These are phyloP conservation scores for Xerus rutilus DNA, from an alignment of 2,797 vertebrate genomes.

Conservation along the genomic window DNA sequence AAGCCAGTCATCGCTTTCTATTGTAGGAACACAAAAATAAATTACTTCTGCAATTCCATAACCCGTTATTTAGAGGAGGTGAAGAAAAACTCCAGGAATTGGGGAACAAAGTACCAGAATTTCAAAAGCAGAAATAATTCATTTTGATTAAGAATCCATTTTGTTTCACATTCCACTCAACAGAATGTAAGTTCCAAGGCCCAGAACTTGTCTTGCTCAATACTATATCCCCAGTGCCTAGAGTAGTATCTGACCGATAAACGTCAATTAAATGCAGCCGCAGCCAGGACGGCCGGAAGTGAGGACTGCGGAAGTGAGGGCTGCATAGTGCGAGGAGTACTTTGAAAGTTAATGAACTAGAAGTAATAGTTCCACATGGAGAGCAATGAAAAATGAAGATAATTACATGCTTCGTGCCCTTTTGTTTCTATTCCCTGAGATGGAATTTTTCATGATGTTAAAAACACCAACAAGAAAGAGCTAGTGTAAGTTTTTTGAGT, in stretches of 20 bases:
- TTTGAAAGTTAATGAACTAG: not conserved
- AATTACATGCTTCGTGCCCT: too few relatives aligned
- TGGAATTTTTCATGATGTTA: not conserved
- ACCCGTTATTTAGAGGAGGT: not conserved
- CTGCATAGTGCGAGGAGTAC: not conserved
- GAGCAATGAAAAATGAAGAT: not conserved
- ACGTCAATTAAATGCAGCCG: fast-evolving
- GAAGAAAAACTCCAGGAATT: not conserved
- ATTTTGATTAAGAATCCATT: not conserved
- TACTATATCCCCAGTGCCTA: not conserved
- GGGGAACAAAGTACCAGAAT: not conserved
- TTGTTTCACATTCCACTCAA: not conserved
- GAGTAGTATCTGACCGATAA: not conserved
- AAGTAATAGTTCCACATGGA: not conserved
- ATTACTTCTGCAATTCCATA: not conserved
- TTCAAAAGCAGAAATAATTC: not conserved
- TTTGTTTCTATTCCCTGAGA: not conserved
- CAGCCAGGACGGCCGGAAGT: not conserved
- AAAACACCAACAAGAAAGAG: not conserved
- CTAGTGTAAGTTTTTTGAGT: conserved; percentile 12
- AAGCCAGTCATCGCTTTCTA: not conserved
- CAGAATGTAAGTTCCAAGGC: not conserved
- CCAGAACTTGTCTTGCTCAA: not conserved
- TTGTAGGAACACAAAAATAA: not conserved
- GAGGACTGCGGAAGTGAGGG: not conserved